Evolutionary conservation across 1,140 invertebrate species (phyloP).

Genomic region (Calliphora vicina): DNA sequence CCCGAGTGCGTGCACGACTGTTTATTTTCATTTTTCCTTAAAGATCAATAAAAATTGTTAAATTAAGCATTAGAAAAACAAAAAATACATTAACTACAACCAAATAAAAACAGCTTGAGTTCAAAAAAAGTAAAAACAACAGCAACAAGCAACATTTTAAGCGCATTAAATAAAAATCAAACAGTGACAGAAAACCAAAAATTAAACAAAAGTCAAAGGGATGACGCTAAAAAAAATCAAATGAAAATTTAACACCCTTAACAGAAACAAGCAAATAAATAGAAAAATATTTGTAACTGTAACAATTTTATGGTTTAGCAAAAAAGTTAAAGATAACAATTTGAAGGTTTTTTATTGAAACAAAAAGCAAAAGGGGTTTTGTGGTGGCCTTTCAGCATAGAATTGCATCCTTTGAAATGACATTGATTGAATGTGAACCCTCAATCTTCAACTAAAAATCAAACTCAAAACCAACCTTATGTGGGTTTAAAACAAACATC

Average conservation of each 20-base stretch:
- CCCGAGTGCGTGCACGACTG: too few relatives aligned
- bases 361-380: neutral
- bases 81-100: constrained; percentile 1
- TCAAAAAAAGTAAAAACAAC: too few relatives aligned
- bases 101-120: neutral
- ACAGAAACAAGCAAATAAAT: neutral
- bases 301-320: neutral
- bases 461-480: neutral
- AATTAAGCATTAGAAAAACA: constrained; percentile 7
- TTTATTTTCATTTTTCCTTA: neutral
- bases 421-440: constrained; percentile 20
- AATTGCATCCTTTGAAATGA: neutral
- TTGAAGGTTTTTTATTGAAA: neutral
- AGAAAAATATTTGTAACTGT: neutral
- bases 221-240: neutral
- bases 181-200: neutral
- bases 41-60: constrained; percentile 8
- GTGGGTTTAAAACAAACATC: constrained; percentile 3
- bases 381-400: neutral
- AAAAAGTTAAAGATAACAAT: neutral
- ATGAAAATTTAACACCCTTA: constrained; percentile 2
- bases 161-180: constrained; percentile 1
- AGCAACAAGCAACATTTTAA: neutral
- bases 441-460: too few relatives aligned
- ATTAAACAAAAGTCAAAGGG: neutral